These are phyloP conservation scores for Polydrusus pterygomalis DNA, from an alignment of 2,888 invertebrate species.

Conservation along the genomic window DNA sequence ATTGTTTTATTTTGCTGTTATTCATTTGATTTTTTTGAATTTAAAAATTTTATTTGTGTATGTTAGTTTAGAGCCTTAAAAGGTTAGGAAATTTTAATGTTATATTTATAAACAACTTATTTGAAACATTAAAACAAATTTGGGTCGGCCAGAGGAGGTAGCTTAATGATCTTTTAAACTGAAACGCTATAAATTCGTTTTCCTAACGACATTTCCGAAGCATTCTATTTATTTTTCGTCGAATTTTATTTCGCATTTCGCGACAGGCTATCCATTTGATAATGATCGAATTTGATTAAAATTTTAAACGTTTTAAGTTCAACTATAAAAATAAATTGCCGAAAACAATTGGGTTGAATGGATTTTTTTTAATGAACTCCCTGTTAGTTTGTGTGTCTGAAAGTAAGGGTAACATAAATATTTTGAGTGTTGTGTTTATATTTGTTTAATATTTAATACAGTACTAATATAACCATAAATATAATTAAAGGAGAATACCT, in stretches of 20 bases:
- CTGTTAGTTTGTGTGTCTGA: not conserved
- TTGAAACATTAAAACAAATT: not conserved
- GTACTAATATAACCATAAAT: too few species aligned
- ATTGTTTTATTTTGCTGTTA: too few species aligned
- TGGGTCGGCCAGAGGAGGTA: not conserved
- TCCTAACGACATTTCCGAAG: conserved; percentile 17
- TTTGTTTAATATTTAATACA: too few species aligned
- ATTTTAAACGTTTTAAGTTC: conserved; percentile 29
- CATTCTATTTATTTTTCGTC: conserved; percentile 34
- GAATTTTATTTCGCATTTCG: conserved; percentile 28
- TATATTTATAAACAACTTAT: not conserved
- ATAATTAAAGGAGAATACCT: too few species aligned
- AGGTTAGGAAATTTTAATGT: not conserved
- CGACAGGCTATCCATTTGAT: conserved; percentile 26
- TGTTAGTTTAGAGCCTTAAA: too few species aligned
- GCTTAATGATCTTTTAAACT: conserved; percentile 27
- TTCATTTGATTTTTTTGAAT: too few species aligned
- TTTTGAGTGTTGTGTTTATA: too few species aligned
- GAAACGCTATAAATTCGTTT: conserved; percentile 22
- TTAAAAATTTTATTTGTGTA: too few species aligned
- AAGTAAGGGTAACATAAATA: too few species aligned
- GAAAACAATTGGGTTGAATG: conserved; percentile 24
- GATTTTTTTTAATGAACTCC: conserved; percentile 15
- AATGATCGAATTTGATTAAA: conserved; percentile 37
- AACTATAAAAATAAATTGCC: conserved; percentile 29